A percentile compares a stretch with the other conserved stretches of the same genome.
phyloP scores from a whole-genome alignment of 2,888 invertebrate genomes.

The Cacoxenus indagator region DNA sequence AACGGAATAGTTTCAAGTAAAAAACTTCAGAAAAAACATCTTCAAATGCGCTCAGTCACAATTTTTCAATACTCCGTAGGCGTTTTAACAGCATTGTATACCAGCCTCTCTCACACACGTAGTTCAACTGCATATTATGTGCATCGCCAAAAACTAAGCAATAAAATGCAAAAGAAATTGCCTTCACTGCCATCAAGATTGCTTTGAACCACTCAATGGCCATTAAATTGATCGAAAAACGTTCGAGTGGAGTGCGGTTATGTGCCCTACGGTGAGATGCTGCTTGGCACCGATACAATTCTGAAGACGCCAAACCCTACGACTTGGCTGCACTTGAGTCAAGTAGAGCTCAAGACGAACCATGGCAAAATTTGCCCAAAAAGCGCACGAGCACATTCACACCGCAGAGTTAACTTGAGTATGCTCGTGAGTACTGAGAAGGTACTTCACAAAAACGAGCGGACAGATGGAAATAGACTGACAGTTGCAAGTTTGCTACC shows the following conservation, averaged over 20 bases:
- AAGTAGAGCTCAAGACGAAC: neutral
- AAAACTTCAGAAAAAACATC: too few relatives aligned
- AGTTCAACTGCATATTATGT: neutral
- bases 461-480: too few relatives aligned
- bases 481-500: neutral
- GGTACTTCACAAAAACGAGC: neutral
- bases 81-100: too few relatives aligned
- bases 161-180: slow-evolving; percentile 8
- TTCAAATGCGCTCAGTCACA: too few relatives aligned
- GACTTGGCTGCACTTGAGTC: neutral
- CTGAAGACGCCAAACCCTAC: neutral
- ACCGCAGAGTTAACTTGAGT: neutral
- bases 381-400: neutral
- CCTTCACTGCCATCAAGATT: neutral
- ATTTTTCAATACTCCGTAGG: too few relatives aligned
- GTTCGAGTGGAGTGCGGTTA: slow-evolving; percentile 45
- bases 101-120: too few relatives aligned
- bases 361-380: neutral
- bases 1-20: too few relatives aligned
- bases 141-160: neutral
- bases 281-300: too few relatives aligned
- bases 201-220: slow-evolving; percentile 47
- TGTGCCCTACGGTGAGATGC: too few relatives aligned
- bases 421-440: neutral
- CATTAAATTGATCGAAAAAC: slow-evolving; percentile 61